Base-by-base conservation (phyloP, 2,797 vertebrate species). In the Eidolon dupreanum region DNA sequence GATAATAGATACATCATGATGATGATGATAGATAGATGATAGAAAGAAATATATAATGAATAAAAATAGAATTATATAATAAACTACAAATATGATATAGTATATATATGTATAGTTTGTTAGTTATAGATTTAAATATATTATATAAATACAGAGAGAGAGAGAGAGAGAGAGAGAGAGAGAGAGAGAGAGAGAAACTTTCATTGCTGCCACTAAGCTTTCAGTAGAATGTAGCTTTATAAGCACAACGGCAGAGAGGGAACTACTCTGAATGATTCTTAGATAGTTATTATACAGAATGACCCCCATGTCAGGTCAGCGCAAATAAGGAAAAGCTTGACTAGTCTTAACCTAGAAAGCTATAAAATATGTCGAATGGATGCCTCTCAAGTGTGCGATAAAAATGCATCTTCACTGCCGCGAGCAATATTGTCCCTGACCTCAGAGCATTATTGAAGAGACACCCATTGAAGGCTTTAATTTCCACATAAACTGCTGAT, bases 401-500 rank as follows among this genome's bases (percentile, higher is more conserved):
- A 98, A 98, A 98, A 97, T 55, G 74, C 91, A 97, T 98, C 97
- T 96, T 98, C 87, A 31, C 85, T 86, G 91, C 98, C 17, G 65
- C 94, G 87, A 95, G 98, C 94, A 98, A 97, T 96, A 97, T 91
- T 97, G 97, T 97, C 85, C 96, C 98, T 98, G 98, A 98, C 98
- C 98, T 98, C 94, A 89, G 96, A 97, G 90, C 93, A 97, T 97
- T 97, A 97, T 83, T 98, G 97, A 97, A 97, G 97, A 97, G 96
- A 98, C 87, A 98, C 97, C 94, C 97, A 95, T 53, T 97, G 97
- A 98, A 97, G 88, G 95, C 97, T 98, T 98, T 98, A 98, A 98
- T 98, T 98, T 98, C 96, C 96, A 97, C 98, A 98, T 98, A 98
- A 98, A 99, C 98, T 97, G 96, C 97, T 98, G 98, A 98, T 98